Base-by-base conservation (phyloP, 2,888 invertebrate genomes). In the Leptopterna dolabrata region DNA sequence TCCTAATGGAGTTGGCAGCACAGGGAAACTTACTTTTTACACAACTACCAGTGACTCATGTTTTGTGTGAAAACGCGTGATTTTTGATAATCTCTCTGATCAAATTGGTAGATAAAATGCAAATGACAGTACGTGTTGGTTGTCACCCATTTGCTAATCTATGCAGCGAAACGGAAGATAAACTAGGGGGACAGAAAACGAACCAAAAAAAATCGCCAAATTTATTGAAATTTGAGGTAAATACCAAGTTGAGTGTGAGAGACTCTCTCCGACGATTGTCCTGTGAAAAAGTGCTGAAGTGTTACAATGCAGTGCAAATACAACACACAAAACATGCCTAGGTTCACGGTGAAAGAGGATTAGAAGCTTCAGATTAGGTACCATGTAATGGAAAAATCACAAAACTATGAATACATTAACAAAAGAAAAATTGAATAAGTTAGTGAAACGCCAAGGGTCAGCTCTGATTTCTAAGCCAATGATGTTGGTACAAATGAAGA, bases 251-350 rank as follows among this genome's bases (percentile, higher is more conserved):
- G 76, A 86, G 86, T 47, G 86, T 76, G 76, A 86, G 86, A 36
- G 86, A 86, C 76, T 86, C 86, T 76, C 51, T 76, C 63, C 86
- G 76, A 55, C 51, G 86, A 55, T 55, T 86, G 86, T 76, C 86
- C 86, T 86, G 86, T 86, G 86, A 76, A 86, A 86, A 86, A 86
- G 86, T 86, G 86, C 86, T 86, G 55, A 51, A 47, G 76, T 76
- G 86, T 86, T 76, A 86, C 76, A 76, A 86, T 76, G 86, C 86
- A 85, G 83, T 83, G 83, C 83, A 41, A 83, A 70, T 76, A 47
- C 85, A 76, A 86, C 86, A 86, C 86, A 76, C 55, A 73, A 85
- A 86, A 86, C 86, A 86, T 86, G 86, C 86, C 83, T 86, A 86
- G 51, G 86, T 76, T 30, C 41, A 43, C 14, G 71, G 76, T 36